These are phyloP conservation scores for Phylloscopus collybita DNA, from an alignment of 2,797 vertebrate genomes.

Conservation along the genomic window DNA sequence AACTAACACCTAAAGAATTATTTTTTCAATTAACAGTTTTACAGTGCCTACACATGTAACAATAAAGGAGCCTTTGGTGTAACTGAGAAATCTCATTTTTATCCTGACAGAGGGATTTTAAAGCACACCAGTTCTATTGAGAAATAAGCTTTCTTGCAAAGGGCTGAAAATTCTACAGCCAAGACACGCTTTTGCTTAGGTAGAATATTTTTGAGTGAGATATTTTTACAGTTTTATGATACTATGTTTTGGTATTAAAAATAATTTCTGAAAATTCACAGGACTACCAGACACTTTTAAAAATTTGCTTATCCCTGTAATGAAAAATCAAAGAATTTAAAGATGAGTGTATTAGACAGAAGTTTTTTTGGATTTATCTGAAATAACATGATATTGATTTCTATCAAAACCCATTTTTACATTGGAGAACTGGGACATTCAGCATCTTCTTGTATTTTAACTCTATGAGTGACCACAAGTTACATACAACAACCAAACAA, in stretches of 20 bases:
- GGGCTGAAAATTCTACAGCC: not conserved
- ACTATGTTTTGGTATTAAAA: not conserved
- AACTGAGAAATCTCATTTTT: not conserved
- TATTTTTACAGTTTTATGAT: not conserved
- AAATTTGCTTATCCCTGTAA: not conserved
- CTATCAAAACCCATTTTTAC: not conserved
- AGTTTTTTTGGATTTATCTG: not conserved
- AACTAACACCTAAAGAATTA: not conserved
- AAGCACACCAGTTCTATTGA: not conserved
- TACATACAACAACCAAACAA: not conserved
- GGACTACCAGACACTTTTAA: not conserved
- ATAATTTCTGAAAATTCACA: not conserved
- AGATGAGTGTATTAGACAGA: not conserved
- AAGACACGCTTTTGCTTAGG: not conserved
- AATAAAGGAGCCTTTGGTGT: not conserved
- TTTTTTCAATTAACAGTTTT: not conserved
- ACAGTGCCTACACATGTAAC: not conserved
- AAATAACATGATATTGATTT: not conserved
- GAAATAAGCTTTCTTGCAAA: not conserved
- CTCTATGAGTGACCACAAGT: not conserved
- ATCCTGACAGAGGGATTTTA: not conserved
- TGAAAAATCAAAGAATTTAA: not conserved
- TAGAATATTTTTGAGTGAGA: not conserved
- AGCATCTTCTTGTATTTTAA: not conserved
- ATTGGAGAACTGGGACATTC: not conserved